These are phyloP conservation scores for Acromyrmex heyeri DNA, from an alignment of 1,140 invertebrate genomes.

Conservation along the genomic window DNA sequence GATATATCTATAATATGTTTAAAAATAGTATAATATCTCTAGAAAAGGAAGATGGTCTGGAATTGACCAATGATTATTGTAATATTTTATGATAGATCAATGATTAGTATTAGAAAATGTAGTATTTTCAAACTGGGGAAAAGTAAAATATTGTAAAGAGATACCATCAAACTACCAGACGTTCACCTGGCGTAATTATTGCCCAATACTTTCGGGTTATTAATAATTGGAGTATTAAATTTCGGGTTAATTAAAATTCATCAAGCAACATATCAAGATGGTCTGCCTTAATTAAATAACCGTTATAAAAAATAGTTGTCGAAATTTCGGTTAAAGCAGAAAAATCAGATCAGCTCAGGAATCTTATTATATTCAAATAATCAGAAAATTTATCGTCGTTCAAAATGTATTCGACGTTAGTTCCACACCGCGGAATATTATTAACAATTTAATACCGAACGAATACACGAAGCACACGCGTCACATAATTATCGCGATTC, in stretches of 20 bases:
- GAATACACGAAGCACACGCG: neutral
- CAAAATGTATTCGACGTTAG: neutral
- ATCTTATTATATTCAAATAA: neutral
- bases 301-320: constrained; percentile 64
- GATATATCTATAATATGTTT: neutral
- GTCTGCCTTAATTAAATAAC: constrained; percentile 64
- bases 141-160: constrained; percentile 4
- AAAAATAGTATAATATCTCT: neutral
- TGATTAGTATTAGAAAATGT: no score
- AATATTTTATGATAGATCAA: no score
- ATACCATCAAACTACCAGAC: neutral
- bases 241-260: constrained; percentile 46
- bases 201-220: constrained; percentile 58
- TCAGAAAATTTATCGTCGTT: neutral
- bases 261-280: constrained; percentile 48
- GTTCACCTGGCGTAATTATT: constrained; percentile 60
- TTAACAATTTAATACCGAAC: neutral
- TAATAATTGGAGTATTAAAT: neutral
- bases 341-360: neutral
- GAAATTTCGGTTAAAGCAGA: neutral
- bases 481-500: neutral
- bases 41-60: neutral
- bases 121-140: no score
- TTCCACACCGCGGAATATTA: neutral
- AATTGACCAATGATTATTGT: no score